Evolutionary conservation across 2,113 vertebrate genomes (phyloP).

Genomic region (Calyptomena viridis): DNA sequence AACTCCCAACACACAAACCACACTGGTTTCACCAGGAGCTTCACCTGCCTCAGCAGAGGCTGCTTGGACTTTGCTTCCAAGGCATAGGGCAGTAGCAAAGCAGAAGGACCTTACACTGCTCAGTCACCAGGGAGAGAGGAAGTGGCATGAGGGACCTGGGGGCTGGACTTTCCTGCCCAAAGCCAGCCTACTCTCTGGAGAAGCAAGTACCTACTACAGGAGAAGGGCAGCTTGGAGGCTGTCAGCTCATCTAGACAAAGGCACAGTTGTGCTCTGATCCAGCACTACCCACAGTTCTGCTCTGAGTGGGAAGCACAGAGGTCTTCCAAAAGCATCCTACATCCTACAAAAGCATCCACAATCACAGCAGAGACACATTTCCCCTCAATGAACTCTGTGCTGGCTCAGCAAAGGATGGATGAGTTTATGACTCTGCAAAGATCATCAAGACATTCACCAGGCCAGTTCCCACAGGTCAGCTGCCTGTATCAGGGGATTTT

Average conservation of each 20-base stretch:
- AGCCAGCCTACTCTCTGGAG: too few relatives aligned
- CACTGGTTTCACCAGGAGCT: not conserved
- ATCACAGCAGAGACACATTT: not conserved
- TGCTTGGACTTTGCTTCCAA: not conserved
- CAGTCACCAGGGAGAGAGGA: not conserved
- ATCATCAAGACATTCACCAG: not conserved
- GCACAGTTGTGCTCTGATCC: not conserved
- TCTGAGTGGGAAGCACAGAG: not conserved
- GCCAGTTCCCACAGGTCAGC: not conserved
- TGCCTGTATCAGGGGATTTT: too few relatives aligned
- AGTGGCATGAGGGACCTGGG: rapidly evolving
- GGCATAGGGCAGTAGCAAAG: not conserved
- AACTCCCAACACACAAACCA: not conserved
- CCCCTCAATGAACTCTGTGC: not conserved
- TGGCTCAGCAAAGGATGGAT: not conserved
- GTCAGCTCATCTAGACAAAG: not conserved
- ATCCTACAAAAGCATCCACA: too few relatives aligned
- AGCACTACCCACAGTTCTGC: not conserved
- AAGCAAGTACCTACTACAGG: not conserved
- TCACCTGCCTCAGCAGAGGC: not conserved
- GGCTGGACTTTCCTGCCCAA: not conserved
- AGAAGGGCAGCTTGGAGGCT: not conserved
- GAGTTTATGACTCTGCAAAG: not conserved
- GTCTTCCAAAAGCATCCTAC: not conserved
- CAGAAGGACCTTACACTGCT: not conserved